Conservation (phyloP, 2,888 invertebrate species). For the Drosophila helvetica region DNA sequence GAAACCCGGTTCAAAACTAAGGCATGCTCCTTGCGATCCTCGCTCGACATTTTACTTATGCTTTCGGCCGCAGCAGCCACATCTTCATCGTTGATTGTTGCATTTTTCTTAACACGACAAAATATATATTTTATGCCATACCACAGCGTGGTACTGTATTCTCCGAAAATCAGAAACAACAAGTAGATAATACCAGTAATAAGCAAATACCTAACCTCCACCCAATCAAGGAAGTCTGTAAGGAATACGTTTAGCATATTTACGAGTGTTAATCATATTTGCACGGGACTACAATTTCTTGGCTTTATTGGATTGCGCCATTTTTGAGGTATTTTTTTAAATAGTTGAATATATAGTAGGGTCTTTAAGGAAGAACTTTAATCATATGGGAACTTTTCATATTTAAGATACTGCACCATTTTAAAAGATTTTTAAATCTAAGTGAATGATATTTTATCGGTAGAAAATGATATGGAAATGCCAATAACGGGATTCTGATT, state of each 20-base stretch:
- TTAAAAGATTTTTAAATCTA: no score
- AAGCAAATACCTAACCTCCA: background rate
- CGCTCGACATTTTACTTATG: slow-evolving; percentile 3
- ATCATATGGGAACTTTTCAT: no score
- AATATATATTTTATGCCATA: background rate
- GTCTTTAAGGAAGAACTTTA: no score
- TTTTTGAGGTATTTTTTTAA: no score
- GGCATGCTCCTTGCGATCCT: slow-evolving; percentile 83
- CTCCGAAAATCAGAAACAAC: background rate
- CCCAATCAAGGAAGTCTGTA: background rate
- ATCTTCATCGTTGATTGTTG: background rate
- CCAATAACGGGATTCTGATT: no score
- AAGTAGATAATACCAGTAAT: background rate
- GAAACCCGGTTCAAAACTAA: slow-evolving; percentile 87
- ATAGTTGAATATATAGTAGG: no score
- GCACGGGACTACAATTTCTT: no score
- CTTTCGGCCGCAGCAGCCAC: background rate
- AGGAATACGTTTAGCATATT: background rate
- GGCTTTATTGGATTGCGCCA: no score
- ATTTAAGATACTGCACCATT: no score
- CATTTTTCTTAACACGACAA: background rate
- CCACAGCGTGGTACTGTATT: background rate
- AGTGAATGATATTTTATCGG: no score
- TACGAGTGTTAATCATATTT: no score
- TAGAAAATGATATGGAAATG: no score